phyloP scores from a whole-genome alignment of 2,797 vertebrate species.

The Anniella stebbinsi region DNA sequence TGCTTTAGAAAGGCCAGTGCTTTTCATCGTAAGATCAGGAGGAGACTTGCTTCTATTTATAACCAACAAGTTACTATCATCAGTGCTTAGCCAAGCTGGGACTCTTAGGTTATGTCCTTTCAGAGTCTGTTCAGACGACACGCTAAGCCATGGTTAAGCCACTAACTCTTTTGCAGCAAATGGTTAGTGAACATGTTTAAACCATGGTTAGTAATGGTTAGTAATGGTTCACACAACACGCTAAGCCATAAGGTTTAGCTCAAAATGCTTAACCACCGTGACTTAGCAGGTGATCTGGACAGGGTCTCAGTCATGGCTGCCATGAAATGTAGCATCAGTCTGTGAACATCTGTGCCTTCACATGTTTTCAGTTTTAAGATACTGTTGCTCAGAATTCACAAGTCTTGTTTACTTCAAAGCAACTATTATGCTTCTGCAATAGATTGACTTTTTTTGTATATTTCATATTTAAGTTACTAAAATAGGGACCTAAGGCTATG shows the following conservation, averaged over 20 bases:
- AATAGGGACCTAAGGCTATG: background rate
- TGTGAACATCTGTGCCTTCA: background rate
- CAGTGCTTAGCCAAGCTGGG: background rate
- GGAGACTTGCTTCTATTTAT: background rate
- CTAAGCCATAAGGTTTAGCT: no score
- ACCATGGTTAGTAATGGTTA: no score
- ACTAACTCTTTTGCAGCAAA: no score
- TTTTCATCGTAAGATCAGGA: background rate
- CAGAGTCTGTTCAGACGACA: no score
- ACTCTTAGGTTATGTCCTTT: background rate
- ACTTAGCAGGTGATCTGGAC: no score
- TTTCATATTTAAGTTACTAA: background rate
- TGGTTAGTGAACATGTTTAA: no score
- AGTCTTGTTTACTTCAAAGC: background rate
- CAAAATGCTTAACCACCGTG: no score
- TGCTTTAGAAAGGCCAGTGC: background rate
- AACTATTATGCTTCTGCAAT: no score
- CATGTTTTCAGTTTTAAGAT: background rate
- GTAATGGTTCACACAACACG: no score
- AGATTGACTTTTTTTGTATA: background rate
- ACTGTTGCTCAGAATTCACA: background rate
- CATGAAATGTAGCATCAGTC: background rate
- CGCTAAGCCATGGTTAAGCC: no score
- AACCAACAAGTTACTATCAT: background rate
- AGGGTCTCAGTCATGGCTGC: no score